Conservation (phyloP, 2,797 vertebrate genomes). For the Lates japonicus region DNA sequence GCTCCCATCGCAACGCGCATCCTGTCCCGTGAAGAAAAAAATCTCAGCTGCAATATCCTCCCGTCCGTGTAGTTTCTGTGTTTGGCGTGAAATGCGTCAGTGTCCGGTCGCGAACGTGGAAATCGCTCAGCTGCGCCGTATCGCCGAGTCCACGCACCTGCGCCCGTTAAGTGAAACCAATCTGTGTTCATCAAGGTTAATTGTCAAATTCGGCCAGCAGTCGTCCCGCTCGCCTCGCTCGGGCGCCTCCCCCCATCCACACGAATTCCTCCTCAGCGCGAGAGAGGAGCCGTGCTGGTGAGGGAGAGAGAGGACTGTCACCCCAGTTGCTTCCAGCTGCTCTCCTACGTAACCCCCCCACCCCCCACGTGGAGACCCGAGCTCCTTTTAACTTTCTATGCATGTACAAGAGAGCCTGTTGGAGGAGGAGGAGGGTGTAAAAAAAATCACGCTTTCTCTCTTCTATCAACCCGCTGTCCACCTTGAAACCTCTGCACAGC, state of each 20-base stretch:
- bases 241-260: conserved; percentile 69
- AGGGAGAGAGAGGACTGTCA: conserved; percentile 25
- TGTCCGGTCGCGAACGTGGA: conserved; percentile 49
- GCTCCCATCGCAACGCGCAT: conserved; percentile 52
- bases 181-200: conserved; percentile 81
- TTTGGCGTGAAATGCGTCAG: conserved; percentile 69
- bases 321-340: conserved; percentile 25
- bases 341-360: conserved; percentile 37
- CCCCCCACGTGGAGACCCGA: background rate
- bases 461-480: background rate
- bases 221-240: conserved; percentile 57
- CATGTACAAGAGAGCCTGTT: too few species aligned
- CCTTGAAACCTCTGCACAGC: conserved; percentile 15
- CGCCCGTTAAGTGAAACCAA: conserved; percentile 76
- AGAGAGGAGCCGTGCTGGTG: conserved; percentile 41
- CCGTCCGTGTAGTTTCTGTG: conserved; percentile 41
- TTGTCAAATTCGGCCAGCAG: conserved; percentile 68
- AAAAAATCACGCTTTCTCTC: background rate
- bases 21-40: conserved; percentile 45
- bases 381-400: too few species aligned
- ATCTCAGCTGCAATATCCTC: conserved; percentile 43
- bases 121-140: conserved; percentile 60
- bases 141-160: conserved; percentile 70
- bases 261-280: conserved; percentile 53
- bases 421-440: too few species aligned